A percentile compares a stretch with the other conserved stretches of the same genome.
Evolutionary conservation across 2,113 vertebrate species (phyloP).

Genomic region (Phrynocephalus versicolor): DNA sequence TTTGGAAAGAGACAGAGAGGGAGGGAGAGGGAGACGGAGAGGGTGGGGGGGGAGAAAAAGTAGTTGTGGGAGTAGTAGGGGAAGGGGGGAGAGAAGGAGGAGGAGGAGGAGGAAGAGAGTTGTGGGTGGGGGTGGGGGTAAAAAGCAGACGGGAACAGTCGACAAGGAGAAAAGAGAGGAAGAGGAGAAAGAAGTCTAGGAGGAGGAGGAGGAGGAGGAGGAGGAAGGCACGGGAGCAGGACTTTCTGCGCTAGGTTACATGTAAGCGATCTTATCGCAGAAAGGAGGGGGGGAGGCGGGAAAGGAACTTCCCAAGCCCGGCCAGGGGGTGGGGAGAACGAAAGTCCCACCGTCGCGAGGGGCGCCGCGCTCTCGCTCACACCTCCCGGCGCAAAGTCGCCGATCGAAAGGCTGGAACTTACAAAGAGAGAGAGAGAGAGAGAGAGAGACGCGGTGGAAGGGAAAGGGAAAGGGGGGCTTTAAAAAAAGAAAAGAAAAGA

Average conservation of each 20-base stretch:
- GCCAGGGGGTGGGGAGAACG: constrained; percentile 29
- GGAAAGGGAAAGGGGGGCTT: too few relatives aligned
- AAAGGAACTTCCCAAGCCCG: constrained; percentile 30
- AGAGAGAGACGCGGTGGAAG: too few relatives aligned
- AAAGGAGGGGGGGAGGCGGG: constrained; percentile 12
- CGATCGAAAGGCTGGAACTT: background rate
- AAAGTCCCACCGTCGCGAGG: constrained; percentile 39
- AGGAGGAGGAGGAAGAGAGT: too few relatives aligned
- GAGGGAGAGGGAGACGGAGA: constrained; percentile 34
- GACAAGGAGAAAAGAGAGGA: constrained; percentile 46
- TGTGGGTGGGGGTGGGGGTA: constrained; percentile 42
- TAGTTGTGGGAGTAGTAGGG: constrained; percentile 66
- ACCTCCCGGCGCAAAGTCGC: constrained; percentile 54
- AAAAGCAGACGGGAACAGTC: constrained; percentile 59
- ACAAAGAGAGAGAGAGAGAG: background rate
- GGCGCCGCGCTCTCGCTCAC: constrained; percentile 44
- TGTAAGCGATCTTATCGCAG: constrained; percentile 74
- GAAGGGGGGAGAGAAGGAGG: constrained; percentile 59
- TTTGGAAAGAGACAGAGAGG: constrained; percentile 80
- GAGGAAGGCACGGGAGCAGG: constrained; percentile 50
- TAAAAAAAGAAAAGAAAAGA: too few relatives aligned
- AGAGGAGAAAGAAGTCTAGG: constrained; percentile 57
- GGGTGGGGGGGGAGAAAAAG: constrained; percentile 23
- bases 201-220: constrained; percentile 49
- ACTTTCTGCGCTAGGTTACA: constrained; percentile 74